These are phyloP conservation scores for Melanophora roralis DNA, from an alignment of 2,888 invertebrate species.

Conservation along the genomic window DNA sequence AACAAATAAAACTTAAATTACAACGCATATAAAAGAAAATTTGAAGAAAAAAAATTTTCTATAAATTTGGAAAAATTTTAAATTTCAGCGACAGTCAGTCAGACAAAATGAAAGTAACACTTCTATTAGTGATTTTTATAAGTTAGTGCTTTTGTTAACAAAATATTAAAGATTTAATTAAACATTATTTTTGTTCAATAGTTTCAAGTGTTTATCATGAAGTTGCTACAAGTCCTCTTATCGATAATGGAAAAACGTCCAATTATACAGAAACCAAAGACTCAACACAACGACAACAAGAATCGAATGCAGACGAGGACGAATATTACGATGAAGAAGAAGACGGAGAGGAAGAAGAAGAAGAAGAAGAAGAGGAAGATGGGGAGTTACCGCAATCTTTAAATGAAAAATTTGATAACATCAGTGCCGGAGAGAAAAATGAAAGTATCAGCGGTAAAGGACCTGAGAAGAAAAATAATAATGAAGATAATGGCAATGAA, in stretches of 20 bases:
- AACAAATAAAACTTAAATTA: neutral
- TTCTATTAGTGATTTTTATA: constrained; percentile 6
- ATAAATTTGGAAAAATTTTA: constrained; percentile 28
- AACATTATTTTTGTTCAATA: neutral
- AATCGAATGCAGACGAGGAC: constrained; percentile 19
- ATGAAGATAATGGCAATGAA: constrained; percentile 36
- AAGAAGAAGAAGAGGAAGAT: constrained; percentile 38
- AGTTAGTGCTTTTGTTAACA: constrained; percentile 10
- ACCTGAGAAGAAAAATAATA: constrained; percentile 37
- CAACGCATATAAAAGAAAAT: neutral
- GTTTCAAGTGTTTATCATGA: constrained; percentile 12
- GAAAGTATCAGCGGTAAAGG: neutral
- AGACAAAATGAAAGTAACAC: constrained; percentile 52
- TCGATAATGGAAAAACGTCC: neutral
- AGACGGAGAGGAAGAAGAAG: constrained; percentile 40
- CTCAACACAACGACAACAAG: constrained; percentile 14
- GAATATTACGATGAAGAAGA: constrained; percentile 48
- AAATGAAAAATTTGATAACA: neutral
- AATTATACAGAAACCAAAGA: neutral
- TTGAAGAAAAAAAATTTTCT: neutral
- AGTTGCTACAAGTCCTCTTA: neutral
- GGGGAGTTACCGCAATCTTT: constrained; percentile 28
- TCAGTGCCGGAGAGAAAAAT: neutral
- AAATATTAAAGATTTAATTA: neutral
- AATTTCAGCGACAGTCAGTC: constrained; percentile 16